phyloP scores from a whole-genome alignment of 2,888 invertebrate genomes.

The Carterocephalus palaemon region DNA sequence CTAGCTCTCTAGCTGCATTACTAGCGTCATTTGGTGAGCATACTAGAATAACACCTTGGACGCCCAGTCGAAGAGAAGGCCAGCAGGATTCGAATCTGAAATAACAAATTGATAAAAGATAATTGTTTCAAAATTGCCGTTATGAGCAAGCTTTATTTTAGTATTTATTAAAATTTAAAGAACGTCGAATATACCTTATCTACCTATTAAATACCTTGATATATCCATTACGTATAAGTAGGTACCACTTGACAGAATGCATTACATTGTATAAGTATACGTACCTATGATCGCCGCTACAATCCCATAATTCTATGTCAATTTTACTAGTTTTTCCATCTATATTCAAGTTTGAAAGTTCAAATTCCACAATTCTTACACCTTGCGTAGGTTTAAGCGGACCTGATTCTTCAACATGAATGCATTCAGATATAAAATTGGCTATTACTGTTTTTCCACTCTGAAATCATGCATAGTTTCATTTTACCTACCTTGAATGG shows the following conservation, averaged over 20 bases:
- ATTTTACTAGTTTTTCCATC: slow-evolving; percentile 78
- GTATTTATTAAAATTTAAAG: no score
- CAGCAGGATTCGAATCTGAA: slow-evolving; percentile 86
- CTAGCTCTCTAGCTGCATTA: slow-evolving; percentile 77
- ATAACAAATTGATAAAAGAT: slow-evolving; percentile 19
- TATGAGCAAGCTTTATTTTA: no score
- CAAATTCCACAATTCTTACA: slow-evolving; percentile 87
- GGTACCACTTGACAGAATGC: no score
- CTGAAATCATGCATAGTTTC: slow-evolving; percentile 58
- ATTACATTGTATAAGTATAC: no score
- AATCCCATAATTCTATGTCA: slow-evolving; percentile 89
- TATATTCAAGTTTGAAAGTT: slow-evolving; percentile 79
- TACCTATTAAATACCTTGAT: no score
- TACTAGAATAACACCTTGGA: slow-evolving; percentile 85
- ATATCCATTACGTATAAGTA: no score
- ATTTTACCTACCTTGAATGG: no score
- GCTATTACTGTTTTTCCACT: slow-evolving; percentile 85
- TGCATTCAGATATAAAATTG: slow-evolving; percentile 83
- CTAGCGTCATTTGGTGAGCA: slow-evolving; percentile 75
- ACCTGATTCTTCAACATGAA: slow-evolving; percentile 80
- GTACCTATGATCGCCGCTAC: slow-evolving; percentile 87
- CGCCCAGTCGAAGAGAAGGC: slow-evolving; percentile 84
- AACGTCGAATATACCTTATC: no score
- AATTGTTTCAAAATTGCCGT: no score
- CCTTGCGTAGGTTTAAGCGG: slow-evolving; percentile 85